A percentile compares a stretch with the other conserved stretches of the same genome.
Evolutionary conservation across 2,797 vertebrate species (phyloP).

Genomic region (Rhynchotus rufescens): DNA sequence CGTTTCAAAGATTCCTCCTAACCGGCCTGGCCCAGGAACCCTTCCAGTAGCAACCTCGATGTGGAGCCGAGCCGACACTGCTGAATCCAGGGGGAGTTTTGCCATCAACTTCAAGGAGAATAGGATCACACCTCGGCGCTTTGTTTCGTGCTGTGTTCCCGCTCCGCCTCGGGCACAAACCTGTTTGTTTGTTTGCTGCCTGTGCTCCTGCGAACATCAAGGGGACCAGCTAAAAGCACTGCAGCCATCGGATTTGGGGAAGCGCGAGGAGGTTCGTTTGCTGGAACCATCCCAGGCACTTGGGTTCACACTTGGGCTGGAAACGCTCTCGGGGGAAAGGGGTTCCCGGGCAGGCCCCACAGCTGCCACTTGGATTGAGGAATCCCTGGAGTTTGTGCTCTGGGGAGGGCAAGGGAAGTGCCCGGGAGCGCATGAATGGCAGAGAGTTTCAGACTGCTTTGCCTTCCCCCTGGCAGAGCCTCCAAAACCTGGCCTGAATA

Average conservation of each 20-base stretch:
- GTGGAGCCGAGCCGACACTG: slow-evolving; percentile 10
- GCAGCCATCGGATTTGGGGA: slow-evolving; percentile 35
- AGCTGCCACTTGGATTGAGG: neutral
- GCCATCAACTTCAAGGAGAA: slow-evolving; percentile 65
- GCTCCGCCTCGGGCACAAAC: slow-evolving; percentile 50
- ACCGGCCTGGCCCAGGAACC: slow-evolving; percentile 38
- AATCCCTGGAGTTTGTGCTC: neutral
- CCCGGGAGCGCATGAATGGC: neutral
- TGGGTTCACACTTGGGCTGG: neutral
- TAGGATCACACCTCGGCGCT: slow-evolving; percentile 61
- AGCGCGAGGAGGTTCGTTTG: slow-evolving; percentile 43
- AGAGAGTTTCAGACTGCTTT: slow-evolving; percentile 23
- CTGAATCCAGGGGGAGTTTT: slow-evolving; percentile 63
- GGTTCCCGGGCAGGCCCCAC: neutral
- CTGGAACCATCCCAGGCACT: slow-evolving; percentile 30
- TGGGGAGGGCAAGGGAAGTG: neutral
- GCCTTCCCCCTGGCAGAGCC: neutral
- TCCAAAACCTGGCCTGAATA: neutral
- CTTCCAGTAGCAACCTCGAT: slow-evolving; percentile 37
- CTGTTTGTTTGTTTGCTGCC: slow-evolving; percentile 69
- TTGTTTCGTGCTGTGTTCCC: slow-evolving; percentile 52
- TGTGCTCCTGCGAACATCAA: slow-evolving; percentile 31
- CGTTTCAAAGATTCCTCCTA: slow-evolving; percentile 47
- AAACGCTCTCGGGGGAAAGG: slow-evolving; percentile 16
- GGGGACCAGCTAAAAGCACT: slow-evolving; percentile 44